Evolutionary conservation across 2,888 invertebrate species (phyloP).

Genomic region (Cinara cedri): DNA sequence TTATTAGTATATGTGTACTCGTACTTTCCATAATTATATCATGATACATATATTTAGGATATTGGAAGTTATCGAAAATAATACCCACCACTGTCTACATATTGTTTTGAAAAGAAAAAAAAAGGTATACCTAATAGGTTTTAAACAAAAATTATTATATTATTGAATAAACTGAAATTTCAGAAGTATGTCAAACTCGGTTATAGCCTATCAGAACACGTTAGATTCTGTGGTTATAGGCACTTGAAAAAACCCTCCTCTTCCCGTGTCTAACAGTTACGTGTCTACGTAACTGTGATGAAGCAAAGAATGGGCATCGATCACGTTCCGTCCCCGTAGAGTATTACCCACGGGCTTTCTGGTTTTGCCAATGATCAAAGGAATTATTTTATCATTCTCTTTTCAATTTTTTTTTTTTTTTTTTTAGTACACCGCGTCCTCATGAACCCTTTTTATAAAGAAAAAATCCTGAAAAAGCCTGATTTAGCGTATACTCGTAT

Average conservation of each 20-base stretch:
- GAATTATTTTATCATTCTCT: not conserved
- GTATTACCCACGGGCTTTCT: constrained; percentile 16
- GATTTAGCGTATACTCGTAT: not conserved
- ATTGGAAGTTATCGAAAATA: too few relatives aligned
- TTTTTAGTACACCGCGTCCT: not conserved
- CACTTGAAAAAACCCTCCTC: not conserved
- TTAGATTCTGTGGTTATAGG: not conserved
- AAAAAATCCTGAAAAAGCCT: not conserved
- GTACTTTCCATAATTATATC: too few relatives aligned
- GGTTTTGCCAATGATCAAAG: constrained; percentile 30
- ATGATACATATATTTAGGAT: too few relatives aligned
- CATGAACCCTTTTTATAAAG: not conserved
- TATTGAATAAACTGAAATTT: not conserved
- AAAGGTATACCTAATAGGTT: not conserved
- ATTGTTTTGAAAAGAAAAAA: not conserved
- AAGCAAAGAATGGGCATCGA: constrained; percentile 24
- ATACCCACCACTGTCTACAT: not conserved
- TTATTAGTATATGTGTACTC: too few relatives aligned
- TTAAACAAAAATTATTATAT: not conserved
- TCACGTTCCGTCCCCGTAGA: not conserved
- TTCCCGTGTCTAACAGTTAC: too few relatives aligned
- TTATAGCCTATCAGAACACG: not conserved
- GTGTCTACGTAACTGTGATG: not conserved
- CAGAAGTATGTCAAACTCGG: not conserved
- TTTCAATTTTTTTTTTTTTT: not conserved